Conservation (phyloP, 2,888 invertebrate species). For the Drosophila peninsularis region DNA sequence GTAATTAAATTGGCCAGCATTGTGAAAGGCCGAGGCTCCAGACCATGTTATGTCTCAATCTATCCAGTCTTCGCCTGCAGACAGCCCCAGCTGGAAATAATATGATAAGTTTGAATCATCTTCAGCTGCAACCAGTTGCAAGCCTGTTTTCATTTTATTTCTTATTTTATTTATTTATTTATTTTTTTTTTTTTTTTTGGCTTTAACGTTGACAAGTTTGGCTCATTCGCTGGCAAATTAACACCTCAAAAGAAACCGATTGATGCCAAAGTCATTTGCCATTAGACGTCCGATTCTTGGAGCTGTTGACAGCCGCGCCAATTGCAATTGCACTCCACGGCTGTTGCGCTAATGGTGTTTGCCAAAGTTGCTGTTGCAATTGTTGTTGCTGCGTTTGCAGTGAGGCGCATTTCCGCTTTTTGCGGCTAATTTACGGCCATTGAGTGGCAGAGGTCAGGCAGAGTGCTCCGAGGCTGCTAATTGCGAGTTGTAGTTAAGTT, state of each 20-base stretch:
- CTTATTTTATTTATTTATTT: not conserved
- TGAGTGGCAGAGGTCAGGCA: slow-evolving; percentile 31
- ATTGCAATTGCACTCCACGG: slow-evolving; percentile 43
- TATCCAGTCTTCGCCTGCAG: slow-evolving; percentile 30
- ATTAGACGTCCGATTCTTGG: slow-evolving; percentile 64
- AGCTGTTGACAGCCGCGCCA: slow-evolving; percentile 58
- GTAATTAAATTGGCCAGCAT: slow-evolving; percentile 74
- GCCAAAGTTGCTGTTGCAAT: slow-evolving; percentile 23
- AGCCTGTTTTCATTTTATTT: slow-evolving; percentile 22
- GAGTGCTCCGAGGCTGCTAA: slow-evolving; percentile 4
- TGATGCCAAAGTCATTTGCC: slow-evolving; percentile 63
- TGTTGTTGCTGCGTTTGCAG: slow-evolving; percentile 21
- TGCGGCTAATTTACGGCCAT: slow-evolving; percentile 64
- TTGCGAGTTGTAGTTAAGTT: slow-evolving; percentile 6
- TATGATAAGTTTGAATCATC: slow-evolving; percentile 6
- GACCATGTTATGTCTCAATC: slow-evolving; percentile 69
- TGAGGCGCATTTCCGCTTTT: slow-evolving; percentile 63
- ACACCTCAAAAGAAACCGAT: slow-evolving; percentile 60
- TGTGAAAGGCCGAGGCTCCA: slow-evolving; percentile 55
- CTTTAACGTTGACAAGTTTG: slow-evolving; percentile 55
- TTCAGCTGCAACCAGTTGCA: slow-evolving; percentile 30
- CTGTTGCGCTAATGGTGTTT: slow-evolving; percentile 49
- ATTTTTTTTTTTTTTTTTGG: slow-evolving; percentile 28
- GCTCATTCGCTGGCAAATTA: slow-evolving; percentile 64
- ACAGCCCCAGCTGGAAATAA: slow-evolving; percentile 10